Conservation (phyloP, 1,140 invertebrate genomes). For the Cardiocondyla obscurior region DNA sequence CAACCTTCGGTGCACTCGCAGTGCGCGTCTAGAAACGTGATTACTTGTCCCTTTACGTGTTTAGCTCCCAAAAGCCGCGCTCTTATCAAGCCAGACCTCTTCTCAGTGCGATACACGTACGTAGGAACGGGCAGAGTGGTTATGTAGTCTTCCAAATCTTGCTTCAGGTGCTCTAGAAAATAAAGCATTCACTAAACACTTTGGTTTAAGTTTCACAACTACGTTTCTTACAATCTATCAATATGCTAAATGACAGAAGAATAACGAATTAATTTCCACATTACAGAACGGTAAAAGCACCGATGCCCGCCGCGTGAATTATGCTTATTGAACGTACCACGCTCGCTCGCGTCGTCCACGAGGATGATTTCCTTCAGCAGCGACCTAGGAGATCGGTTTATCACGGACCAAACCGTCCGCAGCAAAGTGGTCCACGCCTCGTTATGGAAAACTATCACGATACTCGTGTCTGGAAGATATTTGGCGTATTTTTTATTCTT, state of each 20-base stretch:
- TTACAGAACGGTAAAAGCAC: background rate
- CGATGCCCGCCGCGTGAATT: background rate
- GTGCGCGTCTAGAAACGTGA: slow-evolving; percentile 98
- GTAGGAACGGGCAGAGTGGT: slow-evolving; percentile 92
- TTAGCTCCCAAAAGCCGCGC: slow-evolving; percentile 96
- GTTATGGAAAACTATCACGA: slow-evolving; percentile 99
- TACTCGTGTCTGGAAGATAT: slow-evolving; percentile 93
- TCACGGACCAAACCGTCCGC: slow-evolving; percentile 98
- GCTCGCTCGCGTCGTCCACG: slow-evolving; percentile 97
- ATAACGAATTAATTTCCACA: background rate
- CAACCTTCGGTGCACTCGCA: slow-evolving; percentile 98
- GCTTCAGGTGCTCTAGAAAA: slow-evolving; percentile 92
- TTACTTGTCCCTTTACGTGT: slow-evolving; percentile 95
- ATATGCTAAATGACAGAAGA: background rate
- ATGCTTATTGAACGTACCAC: slow-evolving; percentile 85
- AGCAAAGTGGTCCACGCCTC: slow-evolving; percentile 98
- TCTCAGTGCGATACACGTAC: slow-evolving; percentile 93
- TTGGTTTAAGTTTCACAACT: background rate
- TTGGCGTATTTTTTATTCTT: slow-evolving; percentile 91
- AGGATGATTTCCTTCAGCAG: slow-evolving; percentile 97
- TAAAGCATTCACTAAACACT: slow-evolving; percentile 49
- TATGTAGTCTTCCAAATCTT: slow-evolving; percentile 95
- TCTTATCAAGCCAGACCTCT: slow-evolving; percentile 96
- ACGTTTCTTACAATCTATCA: background rate
- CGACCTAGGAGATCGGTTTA: slow-evolving; percentile 94